Percentiles rank a stretch among this genome's conserved stretches.
Conservation (phyloP, 1,140 invertebrate genomes). For the Eufriesea mexicana region DNA sequence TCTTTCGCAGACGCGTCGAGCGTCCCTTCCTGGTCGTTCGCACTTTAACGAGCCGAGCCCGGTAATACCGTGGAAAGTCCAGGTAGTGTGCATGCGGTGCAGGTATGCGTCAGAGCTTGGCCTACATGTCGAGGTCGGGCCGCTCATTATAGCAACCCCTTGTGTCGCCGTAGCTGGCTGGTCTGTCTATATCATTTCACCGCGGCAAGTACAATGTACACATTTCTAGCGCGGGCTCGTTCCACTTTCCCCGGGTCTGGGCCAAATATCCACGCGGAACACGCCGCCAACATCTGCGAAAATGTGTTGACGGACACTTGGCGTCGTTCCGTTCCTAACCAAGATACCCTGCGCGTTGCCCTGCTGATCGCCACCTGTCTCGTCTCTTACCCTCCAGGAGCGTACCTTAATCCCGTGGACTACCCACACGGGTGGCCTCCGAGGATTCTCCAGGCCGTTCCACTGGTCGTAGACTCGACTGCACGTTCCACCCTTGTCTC, state of each 20-base stretch:
- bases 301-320: background rate
- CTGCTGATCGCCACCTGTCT: background rate
- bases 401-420: too few species aligned
- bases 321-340: background rate
- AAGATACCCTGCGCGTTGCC: background rate
- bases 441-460: too few species aligned
- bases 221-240: slow-evolving; percentile 61
- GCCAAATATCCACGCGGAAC: background rate
- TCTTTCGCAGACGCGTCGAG: background rate
- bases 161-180: slow-evolving; percentile 61
- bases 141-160: slow-evolving; percentile 76
- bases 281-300: background rate
- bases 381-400: background rate
- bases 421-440: too few species aligned
- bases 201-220: slow-evolving; percentile 69
- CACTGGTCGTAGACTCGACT: too few species aligned
- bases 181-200: slow-evolving; percentile 68
- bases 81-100: slow-evolving; percentile 64
- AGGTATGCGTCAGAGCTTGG: slow-evolving; percentile 71
- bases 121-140: slow-evolving; percentile 76
- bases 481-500: too few species aligned
- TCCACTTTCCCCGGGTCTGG: slow-evolving; percentile 27
- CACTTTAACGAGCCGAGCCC: slow-evolving; percentile 60
- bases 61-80: slow-evolving; percentile 44
- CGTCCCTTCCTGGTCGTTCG: slow-evolving; percentile 51